Evolutionary conservation across 1,140 invertebrate genomes (phyloP), one percentile per base, ranked within the genome.

Genomic region (Euwallacea similis): DNA sequence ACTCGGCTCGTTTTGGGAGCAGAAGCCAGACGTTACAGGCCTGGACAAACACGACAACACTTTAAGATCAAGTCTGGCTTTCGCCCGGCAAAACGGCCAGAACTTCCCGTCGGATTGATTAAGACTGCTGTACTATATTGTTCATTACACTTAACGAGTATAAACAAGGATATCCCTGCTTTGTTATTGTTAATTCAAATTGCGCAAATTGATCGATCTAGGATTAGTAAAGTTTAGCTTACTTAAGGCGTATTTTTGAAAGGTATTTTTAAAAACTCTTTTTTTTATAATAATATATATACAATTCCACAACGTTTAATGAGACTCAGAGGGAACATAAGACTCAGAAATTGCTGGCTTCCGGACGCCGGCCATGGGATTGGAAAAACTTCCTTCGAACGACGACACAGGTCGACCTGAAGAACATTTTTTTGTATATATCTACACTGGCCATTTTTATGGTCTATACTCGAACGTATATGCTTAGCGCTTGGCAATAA

Each of bases 361-460:
- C 65, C 66, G 66, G 66, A 72, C 13, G 13, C 65, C 70, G 66
- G 56, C 53, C 44, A 33, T 33, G 21, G 21, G 21, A 33, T 33
- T 33, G 21, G 21, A 33, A 33, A 33, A 33, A 33, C 21, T 64
- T 73, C 70, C 69, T 74, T 69, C 73, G 74, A 76, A 75, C 76
- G 76, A 76, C 71, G 75, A 76, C 71, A 58, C 75, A 75, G 76
- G 66, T 69, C 63, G 71, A 69, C 76, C 73, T 73, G 74, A 73
- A 67, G 74, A 62, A 56, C 33, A 16, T 66, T 66, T 77, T 77
- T 77, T 77, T 75, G 74, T 77, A 77, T 73, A 74, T 77, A 77
- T 77, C 72, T 76, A 77, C 76, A 77, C 55, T 56, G 76, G 74
- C 76, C 76, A 73, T 74, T 75, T 76, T 72, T 58, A 73, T 75